These are phyloP conservation scores for Spea hammondii DNA, from an alignment of 2,797 vertebrate genomes.

Conservation along the genomic window DNA sequence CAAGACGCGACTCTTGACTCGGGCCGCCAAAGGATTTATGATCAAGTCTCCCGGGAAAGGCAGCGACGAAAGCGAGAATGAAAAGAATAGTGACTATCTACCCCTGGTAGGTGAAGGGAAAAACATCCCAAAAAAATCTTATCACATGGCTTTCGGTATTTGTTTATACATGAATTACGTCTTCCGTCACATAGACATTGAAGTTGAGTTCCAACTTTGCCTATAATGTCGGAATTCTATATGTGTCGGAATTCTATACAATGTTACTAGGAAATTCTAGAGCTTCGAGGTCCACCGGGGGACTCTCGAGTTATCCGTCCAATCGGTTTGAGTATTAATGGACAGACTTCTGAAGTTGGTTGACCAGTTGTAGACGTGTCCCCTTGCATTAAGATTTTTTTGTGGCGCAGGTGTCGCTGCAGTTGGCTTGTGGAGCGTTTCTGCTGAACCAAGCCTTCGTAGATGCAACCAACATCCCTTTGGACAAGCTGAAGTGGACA, in stretches of 20 bases:
- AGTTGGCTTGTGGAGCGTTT: slow-evolving; percentile 89
- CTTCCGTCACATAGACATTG: too few relatives aligned
- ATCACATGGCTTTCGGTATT: not conserved
- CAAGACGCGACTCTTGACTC: slow-evolving; percentile 82
- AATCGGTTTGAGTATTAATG: too few relatives aligned
- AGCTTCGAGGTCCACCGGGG: too few relatives aligned
- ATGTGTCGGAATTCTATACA: too few relatives aligned
- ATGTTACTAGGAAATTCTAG: too few relatives aligned
- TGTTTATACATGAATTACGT: too few relatives aligned
- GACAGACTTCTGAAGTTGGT: too few relatives aligned
- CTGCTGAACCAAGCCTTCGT: slow-evolving; percentile 80
- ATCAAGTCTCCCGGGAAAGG: slow-evolving; percentile 76
- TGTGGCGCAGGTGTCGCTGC: slow-evolving; percentile 77
- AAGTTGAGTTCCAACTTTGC: too few relatives aligned
- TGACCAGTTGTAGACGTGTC: too few relatives aligned
- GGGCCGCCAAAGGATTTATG: slow-evolving; percentile 89
- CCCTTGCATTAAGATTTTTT: too few relatives aligned
- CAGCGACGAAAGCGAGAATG: slow-evolving; percentile 75
- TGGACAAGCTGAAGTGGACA: slow-evolving; percentile 94
- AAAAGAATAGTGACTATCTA: slow-evolving; percentile 82
- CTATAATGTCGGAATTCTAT: too few relatives aligned
- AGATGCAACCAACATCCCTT: slow-evolving; percentile 77
- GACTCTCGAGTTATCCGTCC: too few relatives aligned
- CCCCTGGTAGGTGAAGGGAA: slow-evolving; percentile 77
- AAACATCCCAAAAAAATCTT: not conserved